phyloP scores from a whole-genome alignment of 2,113 vertebrate genomes.

The Ifrita kowaldi region DNA sequence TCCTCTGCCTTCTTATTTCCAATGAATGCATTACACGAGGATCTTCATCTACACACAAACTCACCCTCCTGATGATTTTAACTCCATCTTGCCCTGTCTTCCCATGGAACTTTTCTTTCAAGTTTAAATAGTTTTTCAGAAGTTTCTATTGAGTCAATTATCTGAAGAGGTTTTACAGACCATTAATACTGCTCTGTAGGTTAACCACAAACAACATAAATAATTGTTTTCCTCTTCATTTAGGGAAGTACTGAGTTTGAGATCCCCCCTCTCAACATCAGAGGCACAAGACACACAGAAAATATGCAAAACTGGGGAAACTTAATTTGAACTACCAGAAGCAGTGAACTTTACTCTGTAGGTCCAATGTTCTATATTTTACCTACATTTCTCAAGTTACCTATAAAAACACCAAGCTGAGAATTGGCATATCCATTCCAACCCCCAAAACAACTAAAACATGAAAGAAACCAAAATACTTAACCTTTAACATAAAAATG shows the following conservation, averaged over 20 bases:
- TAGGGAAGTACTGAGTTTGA: background rate
- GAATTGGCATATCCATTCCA: background rate
- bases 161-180: background rate
- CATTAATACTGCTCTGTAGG: background rate
- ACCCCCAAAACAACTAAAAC: background rate
- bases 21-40: background rate
- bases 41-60: background rate
- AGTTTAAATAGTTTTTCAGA: background rate
- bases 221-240: background rate
- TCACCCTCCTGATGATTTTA: background rate
- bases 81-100: background rate
- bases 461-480: background rate
- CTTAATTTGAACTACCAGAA: background rate
- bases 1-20: background rate
- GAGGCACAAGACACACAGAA: background rate
- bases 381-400: background rate
- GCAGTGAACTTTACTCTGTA: background rate
- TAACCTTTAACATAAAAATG: background rate
- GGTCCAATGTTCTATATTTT: background rate
- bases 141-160: background rate
- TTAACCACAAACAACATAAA: conserved; percentile 29
- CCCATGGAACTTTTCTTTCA: background rate
- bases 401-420: background rate
- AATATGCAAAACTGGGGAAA: background rate
- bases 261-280: background rate